phyloP scores from a whole-genome alignment of 2,888 invertebrate genomes.

The Tineola bisselliella region DNA sequence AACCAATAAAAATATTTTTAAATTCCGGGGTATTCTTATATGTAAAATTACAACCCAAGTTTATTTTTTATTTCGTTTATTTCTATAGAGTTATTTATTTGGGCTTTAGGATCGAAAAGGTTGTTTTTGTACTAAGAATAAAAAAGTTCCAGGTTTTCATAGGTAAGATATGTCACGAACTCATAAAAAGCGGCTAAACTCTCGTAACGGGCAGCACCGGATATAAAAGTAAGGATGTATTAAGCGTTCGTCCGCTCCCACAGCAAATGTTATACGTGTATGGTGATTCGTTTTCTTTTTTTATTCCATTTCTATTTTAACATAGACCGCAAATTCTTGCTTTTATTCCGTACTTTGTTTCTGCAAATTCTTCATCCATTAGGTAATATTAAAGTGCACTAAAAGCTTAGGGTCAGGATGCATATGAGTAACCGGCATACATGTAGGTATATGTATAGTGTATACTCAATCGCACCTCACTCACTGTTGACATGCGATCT shows the following conservation, averaged over 20 bases:
- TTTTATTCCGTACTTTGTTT: too few species aligned
- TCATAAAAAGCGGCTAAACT: constrained; percentile 1
- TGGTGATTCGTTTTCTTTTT: background rate
- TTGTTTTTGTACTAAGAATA: background rate
- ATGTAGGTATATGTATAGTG: background rate
- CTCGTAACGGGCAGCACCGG: constrained; percentile 1
- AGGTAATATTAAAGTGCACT: too few species aligned
- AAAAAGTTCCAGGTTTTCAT: background rate
- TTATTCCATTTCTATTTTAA: background rate
- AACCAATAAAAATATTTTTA: too few species aligned
- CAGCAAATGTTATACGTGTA: background rate
- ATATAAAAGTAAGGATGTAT: constrained; percentile 3
- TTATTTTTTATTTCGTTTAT: background rate
- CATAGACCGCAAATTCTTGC: too few species aligned
- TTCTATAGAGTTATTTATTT: background rate
- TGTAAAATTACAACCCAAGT: background rate
- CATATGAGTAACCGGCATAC: too few species aligned
- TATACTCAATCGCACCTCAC: background rate
- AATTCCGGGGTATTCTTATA: too few species aligned
- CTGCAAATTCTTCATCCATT: too few species aligned
- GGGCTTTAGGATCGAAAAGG: background rate
- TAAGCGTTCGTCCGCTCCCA: background rate
- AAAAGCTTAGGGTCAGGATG: too few species aligned
- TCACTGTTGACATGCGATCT: constrained; percentile 31
- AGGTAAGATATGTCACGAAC: background rate